These are phyloP conservation scores for Apostichopus leukothele DNA, from an alignment of 53 echinoderm and acorn worm species.

Conservation along the genomic window DNA sequence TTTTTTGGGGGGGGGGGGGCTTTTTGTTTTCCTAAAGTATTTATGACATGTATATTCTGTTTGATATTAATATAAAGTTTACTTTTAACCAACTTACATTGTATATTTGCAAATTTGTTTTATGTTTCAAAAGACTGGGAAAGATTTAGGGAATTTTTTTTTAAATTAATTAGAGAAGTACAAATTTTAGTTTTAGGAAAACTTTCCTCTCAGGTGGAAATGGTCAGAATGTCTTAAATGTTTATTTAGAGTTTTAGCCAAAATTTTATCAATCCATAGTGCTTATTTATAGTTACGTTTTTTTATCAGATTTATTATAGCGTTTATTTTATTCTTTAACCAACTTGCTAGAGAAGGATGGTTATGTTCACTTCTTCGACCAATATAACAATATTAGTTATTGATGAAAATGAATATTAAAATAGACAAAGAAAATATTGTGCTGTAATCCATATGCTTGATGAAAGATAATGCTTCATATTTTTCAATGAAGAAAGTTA, in stretches of 20 bases:
- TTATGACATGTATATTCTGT: neutral
- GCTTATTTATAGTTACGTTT: neutral
- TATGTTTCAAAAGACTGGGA: neutral
- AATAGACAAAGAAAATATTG: no score
- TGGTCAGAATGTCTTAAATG: neutral
- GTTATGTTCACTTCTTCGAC: no score
- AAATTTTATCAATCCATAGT: neutral
- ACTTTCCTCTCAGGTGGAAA: neutral
- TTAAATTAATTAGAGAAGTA: neutral
- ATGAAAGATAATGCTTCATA: no score
- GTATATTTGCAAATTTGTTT: neutral
- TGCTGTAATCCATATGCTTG: no score
- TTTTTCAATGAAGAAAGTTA: no score
- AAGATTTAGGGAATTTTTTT: neutral
- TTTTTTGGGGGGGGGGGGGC: neutral
- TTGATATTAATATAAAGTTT: neutral
- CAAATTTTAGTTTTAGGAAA: neutral
- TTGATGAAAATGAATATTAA: no score
- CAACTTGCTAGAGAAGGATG: no score
- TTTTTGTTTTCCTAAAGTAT: neutral
- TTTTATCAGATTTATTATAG: no score
- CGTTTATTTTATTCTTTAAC: no score
- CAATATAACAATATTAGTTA: no score
- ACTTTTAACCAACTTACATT: neutral
- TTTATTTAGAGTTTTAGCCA: neutral